phyloP scores from a whole-genome alignment of 2,888 invertebrate genomes.

The Petrolisthes manimaculis region DNA sequence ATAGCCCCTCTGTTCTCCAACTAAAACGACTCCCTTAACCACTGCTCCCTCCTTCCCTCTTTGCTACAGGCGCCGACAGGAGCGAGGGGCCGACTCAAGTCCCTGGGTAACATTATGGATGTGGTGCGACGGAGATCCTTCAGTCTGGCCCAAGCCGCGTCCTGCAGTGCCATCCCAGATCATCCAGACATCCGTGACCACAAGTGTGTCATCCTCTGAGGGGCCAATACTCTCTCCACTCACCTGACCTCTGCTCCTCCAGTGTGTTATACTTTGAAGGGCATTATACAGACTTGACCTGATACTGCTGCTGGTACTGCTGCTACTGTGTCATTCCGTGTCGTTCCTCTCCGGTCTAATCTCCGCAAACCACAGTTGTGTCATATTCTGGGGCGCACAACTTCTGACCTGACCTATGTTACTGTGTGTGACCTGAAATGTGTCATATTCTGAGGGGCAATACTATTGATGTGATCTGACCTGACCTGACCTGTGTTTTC shows the following conservation, averaged over 20 bases:
- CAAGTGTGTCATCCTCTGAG: slow-evolving; percentile 52
- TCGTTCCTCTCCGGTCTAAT: not conserved
- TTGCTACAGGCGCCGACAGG: slow-evolving; percentile 47
- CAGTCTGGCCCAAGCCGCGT: slow-evolving; percentile 60
- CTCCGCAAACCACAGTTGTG: not conserved
- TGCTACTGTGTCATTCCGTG: not conserved
- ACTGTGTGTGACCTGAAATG: no score
- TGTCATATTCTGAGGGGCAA: no score
- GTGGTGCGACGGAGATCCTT: slow-evolving; percentile 57
- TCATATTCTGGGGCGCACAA: not conserved
- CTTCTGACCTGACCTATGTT: not conserved
- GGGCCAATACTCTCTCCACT: not conserved
- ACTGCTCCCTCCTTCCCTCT: not conserved
- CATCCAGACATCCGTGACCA: slow-evolving; percentile 57
- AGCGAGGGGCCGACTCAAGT: slow-evolving; percentile 57
- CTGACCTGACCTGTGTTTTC: slow-evolving; percentile 2
- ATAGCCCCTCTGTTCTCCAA: not conserved
- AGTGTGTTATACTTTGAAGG: not conserved
- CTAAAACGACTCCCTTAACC: not conserved
- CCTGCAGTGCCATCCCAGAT: slow-evolving; percentile 61
- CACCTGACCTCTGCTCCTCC: no score
- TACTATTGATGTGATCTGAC: not conserved
- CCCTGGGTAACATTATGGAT: slow-evolving; percentile 63
- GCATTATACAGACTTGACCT: not conserved
- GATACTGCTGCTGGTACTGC: not conserved